phyloP scores from a whole-genome alignment of 2,113 vertebrate genomes.

The Hydrolagus affinis region DNA sequence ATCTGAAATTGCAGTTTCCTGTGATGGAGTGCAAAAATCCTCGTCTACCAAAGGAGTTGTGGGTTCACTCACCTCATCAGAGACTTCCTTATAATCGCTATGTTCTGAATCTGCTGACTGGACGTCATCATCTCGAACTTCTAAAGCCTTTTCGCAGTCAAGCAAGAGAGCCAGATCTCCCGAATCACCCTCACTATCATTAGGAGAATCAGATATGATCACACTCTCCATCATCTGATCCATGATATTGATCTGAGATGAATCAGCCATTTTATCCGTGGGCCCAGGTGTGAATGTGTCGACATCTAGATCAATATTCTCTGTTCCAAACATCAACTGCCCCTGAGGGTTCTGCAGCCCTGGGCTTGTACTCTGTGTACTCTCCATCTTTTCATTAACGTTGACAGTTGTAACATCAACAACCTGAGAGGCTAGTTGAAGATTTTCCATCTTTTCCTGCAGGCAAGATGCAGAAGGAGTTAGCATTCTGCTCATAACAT shows the following conservation, averaged over 20 bases:
- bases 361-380: background rate
- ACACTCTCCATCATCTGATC: conserved; percentile 98
- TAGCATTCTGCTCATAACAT: background rate
- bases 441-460: conserved; percentile 61
- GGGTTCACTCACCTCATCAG: conserved; percentile 36
- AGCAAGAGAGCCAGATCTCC: conserved; percentile 71
- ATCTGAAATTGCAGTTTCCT: conserved; percentile 40
- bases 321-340: conserved; percentile 63
- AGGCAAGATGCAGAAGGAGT: conserved; percentile 12
- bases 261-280: conserved; percentile 68
- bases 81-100: conserved; percentile 32
- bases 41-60: conserved; percentile 46
- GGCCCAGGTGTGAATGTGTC: conserved; percentile 69
- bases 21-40: conserved; percentile 42
- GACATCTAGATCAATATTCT: conserved; percentile 78
- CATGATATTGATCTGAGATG: conserved; percentile 53
- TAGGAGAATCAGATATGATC: conserved; percentile 91
- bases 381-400: conserved; percentile 37
- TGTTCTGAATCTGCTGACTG: conserved; percentile 30
- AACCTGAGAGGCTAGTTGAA: conserved; percentile 42
- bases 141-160: conserved; percentile 54
- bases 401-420: conserved; percentile 56
- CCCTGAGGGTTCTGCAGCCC: conserved; percentile 33
- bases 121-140: conserved; percentile 39
- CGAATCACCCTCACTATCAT: conserved; percentile 80